These are phyloP conservation scores for Paramormyrops kingsleyae DNA, from an alignment of 2,113 vertebrate species.

Conservation along the genomic window DNA sequence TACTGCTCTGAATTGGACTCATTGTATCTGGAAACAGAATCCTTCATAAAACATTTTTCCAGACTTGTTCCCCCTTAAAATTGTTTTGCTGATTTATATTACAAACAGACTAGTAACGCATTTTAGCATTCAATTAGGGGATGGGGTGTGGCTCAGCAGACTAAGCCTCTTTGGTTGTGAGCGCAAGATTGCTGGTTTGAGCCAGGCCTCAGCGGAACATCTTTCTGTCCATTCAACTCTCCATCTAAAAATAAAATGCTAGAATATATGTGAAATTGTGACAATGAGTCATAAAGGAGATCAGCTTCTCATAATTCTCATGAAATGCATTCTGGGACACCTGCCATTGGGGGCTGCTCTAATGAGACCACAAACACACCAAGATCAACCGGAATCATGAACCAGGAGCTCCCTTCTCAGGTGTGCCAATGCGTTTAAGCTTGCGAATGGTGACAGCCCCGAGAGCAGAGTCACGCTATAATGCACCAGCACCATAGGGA, in stretches of 20 bases:
- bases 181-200: neutral
- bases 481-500: neutral
- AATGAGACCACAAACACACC: neutral
- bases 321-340: neutral
- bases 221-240: neutral
- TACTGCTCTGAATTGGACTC: neutral
- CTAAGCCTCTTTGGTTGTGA: neutral
- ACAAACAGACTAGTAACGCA: neutral
- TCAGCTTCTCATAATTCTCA: neutral
- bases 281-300: neutral
- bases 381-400: neutral
- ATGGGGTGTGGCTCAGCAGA: neutral
- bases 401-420: neutral
- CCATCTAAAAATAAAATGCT: neutral
- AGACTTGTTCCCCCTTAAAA: neutral
- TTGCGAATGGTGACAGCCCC: neutral
- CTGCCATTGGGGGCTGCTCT: neutral
- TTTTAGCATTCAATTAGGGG: neutral
- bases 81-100: neutral
- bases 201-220: neutral
- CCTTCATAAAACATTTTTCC: neutral
- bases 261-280: neutral
- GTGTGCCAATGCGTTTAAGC: neutral
- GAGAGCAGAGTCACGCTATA: neutral
- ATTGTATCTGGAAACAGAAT: neutral